Evolutionary conservation across 1,140 invertebrate species (phyloP), one percentile per base, ranked within the genome.

Genomic region (Nebria ingens): DNA sequence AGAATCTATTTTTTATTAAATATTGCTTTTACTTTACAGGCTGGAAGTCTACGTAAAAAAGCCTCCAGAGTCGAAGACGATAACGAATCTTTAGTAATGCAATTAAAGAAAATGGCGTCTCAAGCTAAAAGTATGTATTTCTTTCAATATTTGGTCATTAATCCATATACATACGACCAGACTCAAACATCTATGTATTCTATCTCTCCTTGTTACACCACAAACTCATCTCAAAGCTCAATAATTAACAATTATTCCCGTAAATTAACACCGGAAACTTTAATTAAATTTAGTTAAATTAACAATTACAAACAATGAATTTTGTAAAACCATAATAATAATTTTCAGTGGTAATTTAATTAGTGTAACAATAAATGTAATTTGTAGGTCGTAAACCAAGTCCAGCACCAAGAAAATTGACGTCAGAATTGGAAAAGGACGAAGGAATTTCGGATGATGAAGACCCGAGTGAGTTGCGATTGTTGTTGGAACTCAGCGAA

Each of bases 81-180:
- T 78, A 94, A 94, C 78, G 92, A 95, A 73, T 89, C 86, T 55
- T 78, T 95, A 72, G 83, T 87, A 68, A 79, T 91, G 73, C 91
- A 94, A 78, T 81, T 95, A 66, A 92, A 93, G 80, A 93, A 92
- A 83, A 89, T 94, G 86, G 89, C 89, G 72, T 83, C 82, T 67
- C 84, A 84, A 76, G 81, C 84, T 71, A 83, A 79, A 84, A 85
- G 83, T 86, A 85, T 72, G 80, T 66, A 54, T 19, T 49, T 17
- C 25, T 9, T 34, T 34, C 25, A 34, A n/a, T 34, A 9, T 34
- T 34, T 34, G 25, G n/a, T 34, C 25, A 34, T 34, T 34, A 6
- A 34, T 34, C n/a, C 6, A 34, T n/a, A n/a, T n/a, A n/a, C n/a
- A n/a, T n/a, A n/a, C n/a, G n/a, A n/a, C n/a, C n/a, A n/a, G n/a